phyloP scores from a whole-genome alignment of 1,140 invertebrate genomes.

The Cataglyphis hispanica region DNA sequence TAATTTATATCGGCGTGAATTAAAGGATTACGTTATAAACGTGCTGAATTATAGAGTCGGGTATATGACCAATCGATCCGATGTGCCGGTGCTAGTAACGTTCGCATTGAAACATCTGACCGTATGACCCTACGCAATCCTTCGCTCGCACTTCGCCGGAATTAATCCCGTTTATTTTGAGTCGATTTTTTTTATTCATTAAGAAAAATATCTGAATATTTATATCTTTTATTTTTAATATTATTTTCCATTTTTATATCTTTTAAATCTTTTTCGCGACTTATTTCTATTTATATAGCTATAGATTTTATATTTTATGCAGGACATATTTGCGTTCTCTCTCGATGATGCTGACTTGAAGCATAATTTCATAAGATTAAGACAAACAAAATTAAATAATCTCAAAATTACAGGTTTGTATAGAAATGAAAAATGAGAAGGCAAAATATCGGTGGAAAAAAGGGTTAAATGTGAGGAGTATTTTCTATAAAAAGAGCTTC shows the following conservation, averaged over 20 bases:
- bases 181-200: neutral
- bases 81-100: constrained; percentile 25
- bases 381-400: neutral
- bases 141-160: no score
- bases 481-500: constrained; percentile 45
- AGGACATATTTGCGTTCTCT: neutral
- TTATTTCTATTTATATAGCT: neutral
- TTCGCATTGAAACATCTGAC: constrained; percentile 9
- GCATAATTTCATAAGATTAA: neutral
- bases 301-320: neutral
- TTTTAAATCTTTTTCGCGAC: neutral
- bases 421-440: neutral
- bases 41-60: constrained; percentile 68
- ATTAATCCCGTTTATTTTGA: neutral
- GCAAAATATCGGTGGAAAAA: neutral
- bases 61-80: constrained; percentile 70
- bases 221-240: no score
- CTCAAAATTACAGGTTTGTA: neutral
- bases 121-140: neutral
- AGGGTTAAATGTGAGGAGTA: constrained; percentile 51
- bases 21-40: constrained; percentile 75
- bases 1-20: constrained; percentile 75
- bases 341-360: neutral
- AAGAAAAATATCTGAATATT: neutral
- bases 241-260: no score